phyloP scores from a whole-genome alignment of 2,113 vertebrate species.

The Apteryx mantelli region DNA sequence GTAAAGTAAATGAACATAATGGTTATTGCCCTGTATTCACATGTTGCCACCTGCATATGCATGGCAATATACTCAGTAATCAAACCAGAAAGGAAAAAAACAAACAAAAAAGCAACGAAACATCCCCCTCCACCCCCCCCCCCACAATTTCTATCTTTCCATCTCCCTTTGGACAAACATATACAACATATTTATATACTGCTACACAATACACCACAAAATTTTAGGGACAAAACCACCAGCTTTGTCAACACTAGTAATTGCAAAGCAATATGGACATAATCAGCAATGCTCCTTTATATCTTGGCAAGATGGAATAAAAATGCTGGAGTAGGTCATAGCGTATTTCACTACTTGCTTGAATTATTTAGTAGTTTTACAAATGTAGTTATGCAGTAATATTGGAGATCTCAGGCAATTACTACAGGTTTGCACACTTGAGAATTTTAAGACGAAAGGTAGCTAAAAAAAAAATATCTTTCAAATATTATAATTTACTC shows the following conservation, averaged over 20 bases:
- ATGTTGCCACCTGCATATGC: conserved; percentile 60
- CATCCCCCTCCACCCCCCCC: background rate
- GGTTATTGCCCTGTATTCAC: conserved; percentile 56
- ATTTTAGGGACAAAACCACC: background rate
- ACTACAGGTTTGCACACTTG: background rate
- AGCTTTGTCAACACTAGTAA: background rate
- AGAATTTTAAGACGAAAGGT: background rate
- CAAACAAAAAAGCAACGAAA: background rate
- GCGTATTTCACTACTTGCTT: background rate
- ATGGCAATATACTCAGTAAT: background rate
- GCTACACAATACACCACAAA: background rate
- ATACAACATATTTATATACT: background rate
- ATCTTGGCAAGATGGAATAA: background rate
- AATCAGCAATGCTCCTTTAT: background rate
- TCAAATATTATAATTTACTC: background rate
- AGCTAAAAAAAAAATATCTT: background rate
- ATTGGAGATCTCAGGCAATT: background rate
- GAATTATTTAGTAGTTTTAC: background rate
- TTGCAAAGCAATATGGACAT: background rate
- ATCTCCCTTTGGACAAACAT: background rate
- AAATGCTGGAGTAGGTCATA: background rate
- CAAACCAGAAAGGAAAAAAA: background rate
- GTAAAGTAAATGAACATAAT: conserved; percentile 71
- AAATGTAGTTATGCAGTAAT: background rate
- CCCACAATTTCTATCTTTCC: background rate